Base-by-base conservation (phyloP, 2,888 invertebrate genomes). In the Cataglyphis livida region DNA sequence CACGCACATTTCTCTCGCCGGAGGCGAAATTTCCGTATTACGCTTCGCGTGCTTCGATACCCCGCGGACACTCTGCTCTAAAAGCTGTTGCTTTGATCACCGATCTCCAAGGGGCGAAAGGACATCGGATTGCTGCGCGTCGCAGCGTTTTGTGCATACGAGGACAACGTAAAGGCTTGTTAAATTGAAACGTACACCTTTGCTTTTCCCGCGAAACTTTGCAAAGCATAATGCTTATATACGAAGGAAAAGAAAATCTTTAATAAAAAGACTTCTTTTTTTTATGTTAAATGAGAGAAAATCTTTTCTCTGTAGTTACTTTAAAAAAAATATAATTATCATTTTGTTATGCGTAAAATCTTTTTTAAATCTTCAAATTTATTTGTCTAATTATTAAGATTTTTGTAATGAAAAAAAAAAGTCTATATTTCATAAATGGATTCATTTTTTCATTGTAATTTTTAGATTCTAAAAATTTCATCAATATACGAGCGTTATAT, bases 1-100 rank as follows among this genome's bases (percentile, higher is more conserved):
- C 88, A 86, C 88, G 85, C 89, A 87, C 88, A 81, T 81, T 61
- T 87, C 25, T 85, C 32, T 87, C 73, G 86, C 89, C 89, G 87
- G 90, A 87, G 91, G 90, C 88, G 78, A 91, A 89, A 91, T 92
- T 90, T 90, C 87, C 89, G 89, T 88, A 90, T 90, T 88, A 88
- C 85, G 87, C 88, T 87, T 84, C 62, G 66, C 66, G 82, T 85
- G 81, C 83, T 82, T 62, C 85, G 86, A 85, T 86, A 84, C 84
- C 85, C 32, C 41, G 44, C 78, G 78, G 44, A 59, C 57, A 32
- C 32, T 28, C 68, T 32, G 32, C 3, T 61, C 48, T 48, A n/a
- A 71, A 79, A 68, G 59, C 59, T 83, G 75, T 79, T 84, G 82
- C 89, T 91, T 91, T 91, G 91, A 91, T 89, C 91, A 87, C 62